Evolutionary conservation across 1,140 invertebrate species (phyloP), one percentile per base, ranked within the genome.

Genomic region (Diorhabda sublineata): DNA sequence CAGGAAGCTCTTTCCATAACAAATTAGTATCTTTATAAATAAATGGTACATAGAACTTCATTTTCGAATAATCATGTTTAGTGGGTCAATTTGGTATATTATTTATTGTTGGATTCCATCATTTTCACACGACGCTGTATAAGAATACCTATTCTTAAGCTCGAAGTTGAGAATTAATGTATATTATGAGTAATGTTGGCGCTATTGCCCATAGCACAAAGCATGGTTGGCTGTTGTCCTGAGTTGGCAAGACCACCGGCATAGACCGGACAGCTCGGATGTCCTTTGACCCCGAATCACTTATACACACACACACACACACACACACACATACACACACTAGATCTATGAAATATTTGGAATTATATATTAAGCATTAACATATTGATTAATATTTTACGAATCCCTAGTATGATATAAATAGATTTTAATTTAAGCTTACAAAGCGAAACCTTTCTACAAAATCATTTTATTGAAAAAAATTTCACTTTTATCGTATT

Each of bases 171-270:
- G 61, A 62, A 62, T 62, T 42, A 44, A 62, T 43, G 43, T 44
- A 62, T 42, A 44, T 44, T 42, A 62, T 62, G 61, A 62, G 45
- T 62, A 44, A 62, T 62, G 61, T 62, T 62, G 61, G 61, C 61
- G 42, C 42, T 62, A 3, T 11, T 62, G n/a, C 47, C 47, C 3
- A 8, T 8, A 8, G 47, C 6, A 6, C n/a, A 8, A 52, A 8
- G 47, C 6, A 6, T 52, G 47, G 47, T 8, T 62, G 61, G 42
- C 43, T 44, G 61, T 44, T 3, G 44, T 62, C 43, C 61, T 42
- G 42, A 62, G 42, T 62, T 62, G 47, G 61, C 42, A 44, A 62
- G 61, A 62, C 61, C 61, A 62, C 61, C 61, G 61, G 61, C 61
- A 44, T 11, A 47, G 61, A 4, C 61, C 61, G 8, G 61, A 62